These are phyloP conservation scores for Ridgeia piscesae DNA, from an alignment of 1,140 invertebrate species.

Conservation along the genomic window DNA sequence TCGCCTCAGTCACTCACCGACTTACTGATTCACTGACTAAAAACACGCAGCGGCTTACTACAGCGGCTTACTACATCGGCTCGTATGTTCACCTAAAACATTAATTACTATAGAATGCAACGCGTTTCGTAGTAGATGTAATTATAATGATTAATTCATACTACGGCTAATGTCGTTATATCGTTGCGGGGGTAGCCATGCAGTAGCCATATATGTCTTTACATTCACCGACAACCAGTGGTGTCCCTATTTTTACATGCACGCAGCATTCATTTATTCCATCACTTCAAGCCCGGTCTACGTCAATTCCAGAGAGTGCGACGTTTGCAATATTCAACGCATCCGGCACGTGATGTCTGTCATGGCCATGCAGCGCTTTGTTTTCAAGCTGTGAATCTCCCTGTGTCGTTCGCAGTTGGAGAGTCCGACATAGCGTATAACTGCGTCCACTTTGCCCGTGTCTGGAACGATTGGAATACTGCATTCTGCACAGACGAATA, in stretches of 20 bases:
- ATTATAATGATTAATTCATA: neutral
- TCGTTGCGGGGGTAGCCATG: neutral
- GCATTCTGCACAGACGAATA: neutral
- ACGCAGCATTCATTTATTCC: neutral
- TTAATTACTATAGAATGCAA: neutral
- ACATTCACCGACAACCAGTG: neutral
- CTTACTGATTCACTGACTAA: too few relatives aligned
- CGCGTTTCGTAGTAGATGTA: neutral
- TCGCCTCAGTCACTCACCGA: too few relatives aligned
- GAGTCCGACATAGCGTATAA: neutral
- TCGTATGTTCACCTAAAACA: neutral
- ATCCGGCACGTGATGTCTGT: neutral
- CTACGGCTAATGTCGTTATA: neutral
- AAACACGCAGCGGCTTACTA: too few relatives aligned
- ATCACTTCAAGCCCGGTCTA: neutral
- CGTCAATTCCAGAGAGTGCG: neutral
- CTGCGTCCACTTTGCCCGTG: neutral
- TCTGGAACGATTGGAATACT: neutral
- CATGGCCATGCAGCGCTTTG: neutral
- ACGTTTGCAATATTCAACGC: neutral
- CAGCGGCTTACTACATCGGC: neutral
- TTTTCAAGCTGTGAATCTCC: neutral
- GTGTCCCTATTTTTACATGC: neutral
- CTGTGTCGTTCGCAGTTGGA: neutral
- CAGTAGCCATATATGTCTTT: neutral